Conservation (phyloP, 2,113 vertebrate genomes). For the Apodemus sylvaticus region DNA sequence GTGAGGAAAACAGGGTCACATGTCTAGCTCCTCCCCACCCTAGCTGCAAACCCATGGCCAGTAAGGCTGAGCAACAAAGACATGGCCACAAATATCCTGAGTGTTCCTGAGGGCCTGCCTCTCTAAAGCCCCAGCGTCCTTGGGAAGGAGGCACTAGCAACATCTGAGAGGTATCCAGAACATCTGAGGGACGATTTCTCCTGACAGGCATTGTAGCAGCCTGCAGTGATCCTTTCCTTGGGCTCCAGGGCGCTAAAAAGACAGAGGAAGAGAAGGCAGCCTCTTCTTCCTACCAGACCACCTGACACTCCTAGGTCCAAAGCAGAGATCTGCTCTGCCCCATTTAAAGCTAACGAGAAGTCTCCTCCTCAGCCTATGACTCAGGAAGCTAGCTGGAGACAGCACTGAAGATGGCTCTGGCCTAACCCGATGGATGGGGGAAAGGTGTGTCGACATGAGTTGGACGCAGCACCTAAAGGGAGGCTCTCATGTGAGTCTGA, state of each 20-base stretch:
- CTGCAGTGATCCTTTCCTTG: not conserved
- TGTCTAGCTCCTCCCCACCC: not conserved
- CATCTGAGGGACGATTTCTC: not conserved
- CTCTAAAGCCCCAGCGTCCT: not conserved
- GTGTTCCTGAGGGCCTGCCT: not conserved
- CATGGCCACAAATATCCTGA: not conserved
- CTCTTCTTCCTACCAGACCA: not conserved
- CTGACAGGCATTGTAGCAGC: not conserved
- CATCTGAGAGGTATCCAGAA: not conserved
- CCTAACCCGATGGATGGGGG: not conserved
- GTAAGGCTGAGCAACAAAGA: not conserved
- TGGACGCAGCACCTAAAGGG: not conserved
- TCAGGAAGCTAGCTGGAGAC: slow-evolving; percentile 35
- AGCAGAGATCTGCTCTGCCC: slow-evolving; percentile 15
- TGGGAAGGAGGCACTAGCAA: not conserved
- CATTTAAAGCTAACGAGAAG: slow-evolving; percentile 19
- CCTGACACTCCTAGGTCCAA: not conserved
- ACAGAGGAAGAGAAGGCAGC: not conserved
- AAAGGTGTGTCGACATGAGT: not conserved
- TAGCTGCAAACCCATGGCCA: not conserved
- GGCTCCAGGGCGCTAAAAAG: not conserved
- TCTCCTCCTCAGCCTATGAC: not conserved
- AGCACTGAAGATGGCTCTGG: not conserved
- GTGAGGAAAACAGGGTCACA: not conserved
- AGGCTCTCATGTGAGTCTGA: not conserved